A percentile compares a stretch with the other conserved stretches of the same genome.
phyloP scores from a whole-genome alignment of 2,888 invertebrate species.

The Lapara coniferarum region DNA sequence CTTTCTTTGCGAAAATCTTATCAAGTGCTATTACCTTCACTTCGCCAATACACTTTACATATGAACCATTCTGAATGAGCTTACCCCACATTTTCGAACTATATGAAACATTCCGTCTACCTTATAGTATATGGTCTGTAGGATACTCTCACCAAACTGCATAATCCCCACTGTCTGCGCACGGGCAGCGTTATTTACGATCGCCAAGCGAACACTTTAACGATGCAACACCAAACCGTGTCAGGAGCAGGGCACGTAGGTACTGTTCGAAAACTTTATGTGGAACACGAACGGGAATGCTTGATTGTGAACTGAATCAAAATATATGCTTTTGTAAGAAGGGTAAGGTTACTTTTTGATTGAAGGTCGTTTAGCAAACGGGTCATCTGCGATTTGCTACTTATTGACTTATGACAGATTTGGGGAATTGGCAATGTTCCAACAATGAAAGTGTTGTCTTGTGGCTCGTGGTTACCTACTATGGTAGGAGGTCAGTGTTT shows the following conservation, averaged over 20 bases:
- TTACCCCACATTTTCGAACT: background rate
- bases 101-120: background rate
- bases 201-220: slow-evolving; percentile 36
- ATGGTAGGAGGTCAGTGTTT: too few species aligned
- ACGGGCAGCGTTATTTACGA: slow-evolving; percentile 46
- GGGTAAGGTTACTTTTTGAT: too few species aligned
- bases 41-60: too few species aligned
- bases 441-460: too few species aligned
- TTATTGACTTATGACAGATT: too few species aligned
- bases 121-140: too few species aligned
- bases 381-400: too few species aligned
- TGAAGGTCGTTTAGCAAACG: too few species aligned
- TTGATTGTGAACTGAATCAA: background rate
- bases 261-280: slow-evolving; percentile 29
- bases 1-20: too few species aligned
- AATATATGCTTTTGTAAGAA: background rate
- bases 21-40: too few species aligned
- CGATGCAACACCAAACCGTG: slow-evolving; percentile 44
- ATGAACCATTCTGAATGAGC: background rate
- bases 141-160: background rate
- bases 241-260: slow-evolving; percentile 43
- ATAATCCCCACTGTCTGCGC: slow-evolving; percentile 29
- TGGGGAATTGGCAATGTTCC: too few species aligned
- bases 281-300: slow-evolving; percentile 6
- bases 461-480: too few species aligned